These are phyloP conservation scores for Hippasteria phrygiana DNA, from an alignment of 53 echinoderm and acorn worm species.

Conservation along the genomic window DNA sequence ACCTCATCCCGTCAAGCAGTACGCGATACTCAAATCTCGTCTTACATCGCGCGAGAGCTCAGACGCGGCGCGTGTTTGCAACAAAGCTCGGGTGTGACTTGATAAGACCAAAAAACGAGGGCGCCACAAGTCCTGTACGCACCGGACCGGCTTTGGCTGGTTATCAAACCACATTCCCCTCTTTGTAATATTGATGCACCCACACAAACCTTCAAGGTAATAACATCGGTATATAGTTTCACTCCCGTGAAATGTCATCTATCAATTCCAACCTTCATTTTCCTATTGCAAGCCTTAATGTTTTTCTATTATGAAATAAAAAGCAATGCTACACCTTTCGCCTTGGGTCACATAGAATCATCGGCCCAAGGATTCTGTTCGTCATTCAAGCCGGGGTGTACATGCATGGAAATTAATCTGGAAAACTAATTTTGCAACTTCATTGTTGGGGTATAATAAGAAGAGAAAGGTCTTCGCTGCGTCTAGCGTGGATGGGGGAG, in stretches of 20 bases:
- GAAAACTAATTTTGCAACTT: conserved; percentile 64
- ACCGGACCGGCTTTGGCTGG: conserved; percentile 26
- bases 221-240: conserved; percentile 45
- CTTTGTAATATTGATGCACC: neutral
- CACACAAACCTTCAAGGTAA: conserved; percentile 28
- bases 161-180: neutral
- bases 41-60: conserved; percentile 26
- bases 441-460: conserved; percentile 22
- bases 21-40: conserved; percentile 51
- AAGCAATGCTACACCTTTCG: conserved; percentile 55
- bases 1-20: conserved; percentile 21
- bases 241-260: conserved; percentile 52
- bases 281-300: conserved; percentile 51
- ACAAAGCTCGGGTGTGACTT: neutral
- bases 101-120: conserved; percentile 13
- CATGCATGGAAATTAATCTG: conserved; percentile 56
- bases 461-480: neutral
- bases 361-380: neutral
- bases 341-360: conserved; percentile 39
- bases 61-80: neutral
- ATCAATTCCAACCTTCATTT: conserved; percentile 51
- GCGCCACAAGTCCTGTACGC: neutral
- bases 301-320: conserved; percentile 66
- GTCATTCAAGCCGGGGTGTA: conserved; percentile 37
- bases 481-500: neutral